A percentile compares a stretch with the other conserved stretches of the same genome.
Conservation (phyloP, 2,113 vertebrate genomes). For the Eurystomus gularis region DNA sequence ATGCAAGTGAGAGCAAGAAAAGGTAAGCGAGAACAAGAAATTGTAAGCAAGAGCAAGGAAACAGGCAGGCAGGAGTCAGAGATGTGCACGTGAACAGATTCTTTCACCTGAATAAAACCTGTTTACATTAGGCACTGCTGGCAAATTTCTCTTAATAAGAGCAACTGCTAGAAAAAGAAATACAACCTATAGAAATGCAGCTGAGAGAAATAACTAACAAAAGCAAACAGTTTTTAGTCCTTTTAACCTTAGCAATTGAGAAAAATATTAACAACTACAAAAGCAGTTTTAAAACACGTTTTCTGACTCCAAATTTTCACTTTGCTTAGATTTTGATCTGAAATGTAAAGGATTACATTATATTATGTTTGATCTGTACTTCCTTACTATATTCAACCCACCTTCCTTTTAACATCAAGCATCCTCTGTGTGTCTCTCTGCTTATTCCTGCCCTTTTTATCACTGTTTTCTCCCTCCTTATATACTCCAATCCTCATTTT, state of each 20-base stretch:
- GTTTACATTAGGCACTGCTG: neutral
- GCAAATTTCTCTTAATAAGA: neutral
- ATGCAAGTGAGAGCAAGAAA: neutral
- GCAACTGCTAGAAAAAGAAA: neutral
- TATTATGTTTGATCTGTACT: neutral
- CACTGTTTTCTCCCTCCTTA: neutral
- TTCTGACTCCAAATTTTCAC: neutral
- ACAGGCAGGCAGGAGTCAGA: neutral
- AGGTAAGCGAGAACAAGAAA: neutral
- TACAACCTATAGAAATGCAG: neutral
- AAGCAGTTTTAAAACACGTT: neutral
- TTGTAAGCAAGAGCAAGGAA: neutral
- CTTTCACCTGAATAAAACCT: neutral
- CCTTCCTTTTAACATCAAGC: neutral
- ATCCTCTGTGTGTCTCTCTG: neutral
- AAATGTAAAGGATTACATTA: neutral
- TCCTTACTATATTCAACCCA: neutral
- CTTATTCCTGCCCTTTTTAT: neutral
- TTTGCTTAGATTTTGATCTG: neutral
- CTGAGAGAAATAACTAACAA: neutral
- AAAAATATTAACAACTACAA: neutral
- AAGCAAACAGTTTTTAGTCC: too few species aligned
- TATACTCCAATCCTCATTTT: neutral
- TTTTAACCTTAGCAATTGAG: neutral
- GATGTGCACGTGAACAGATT: neutral